Conservation (phyloP, 1,140 invertebrate species). For the Acromyrmex charruanus region DNA sequence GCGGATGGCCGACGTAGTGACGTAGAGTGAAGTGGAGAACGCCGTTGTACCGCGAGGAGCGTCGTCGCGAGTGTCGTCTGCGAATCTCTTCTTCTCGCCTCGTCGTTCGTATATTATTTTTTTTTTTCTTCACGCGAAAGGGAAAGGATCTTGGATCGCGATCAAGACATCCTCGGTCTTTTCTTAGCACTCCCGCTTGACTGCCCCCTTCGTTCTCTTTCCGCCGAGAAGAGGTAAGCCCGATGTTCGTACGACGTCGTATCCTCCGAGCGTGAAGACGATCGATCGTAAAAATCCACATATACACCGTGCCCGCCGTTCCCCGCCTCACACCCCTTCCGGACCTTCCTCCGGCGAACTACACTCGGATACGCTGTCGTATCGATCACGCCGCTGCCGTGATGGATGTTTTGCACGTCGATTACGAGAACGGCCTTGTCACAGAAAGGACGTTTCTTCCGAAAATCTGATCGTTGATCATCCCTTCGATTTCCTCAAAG, state of each 20-base stretch:
- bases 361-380: conserved; percentile 42
- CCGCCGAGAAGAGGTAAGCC: conserved; percentile 60
- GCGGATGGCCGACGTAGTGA: conserved; percentile 64
- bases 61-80: conserved; percentile 1
- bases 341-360: conserved; percentile 35
- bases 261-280: conserved; percentile 37
- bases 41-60: neutral
- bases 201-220: neutral
- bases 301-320: conserved; percentile 46
- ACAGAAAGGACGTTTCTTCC: neutral
- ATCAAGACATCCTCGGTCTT: neutral
- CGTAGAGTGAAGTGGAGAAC: neutral
- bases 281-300: conserved; percentile 72
- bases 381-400: conserved; percentile 60
- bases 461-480: neutral
- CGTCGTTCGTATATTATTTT: neutral
- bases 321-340: conserved; percentile 64
- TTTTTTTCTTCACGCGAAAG: conserved; percentile 17
- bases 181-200: neutral
- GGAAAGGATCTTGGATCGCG: neutral
- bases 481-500: neutral
- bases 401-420: conserved; percentile 46
- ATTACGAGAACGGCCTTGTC: neutral
- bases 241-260: conserved; percentile 12
- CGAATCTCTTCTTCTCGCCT: neutral